These are phyloP conservation scores for Hemiscyllium ocellatum DNA, from an alignment of 2,113 vertebrate genomes.

Conservation along the genomic window DNA sequence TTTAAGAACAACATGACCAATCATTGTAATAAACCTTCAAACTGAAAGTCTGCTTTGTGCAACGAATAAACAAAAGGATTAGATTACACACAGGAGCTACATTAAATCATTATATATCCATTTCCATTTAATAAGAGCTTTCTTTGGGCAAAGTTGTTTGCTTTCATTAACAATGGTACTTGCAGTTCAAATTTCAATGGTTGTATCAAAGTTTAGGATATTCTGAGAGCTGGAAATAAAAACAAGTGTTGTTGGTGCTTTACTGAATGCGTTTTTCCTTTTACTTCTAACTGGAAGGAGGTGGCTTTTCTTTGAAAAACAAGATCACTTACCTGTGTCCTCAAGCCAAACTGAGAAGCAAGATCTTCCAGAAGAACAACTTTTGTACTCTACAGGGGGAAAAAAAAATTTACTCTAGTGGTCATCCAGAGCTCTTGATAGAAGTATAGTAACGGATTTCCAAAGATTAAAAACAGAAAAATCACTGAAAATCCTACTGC, in stretches of 20 bases:
- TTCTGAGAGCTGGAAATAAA: not conserved
- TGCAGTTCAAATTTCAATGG: not conserved
- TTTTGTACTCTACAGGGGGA: conserved; percentile 68
- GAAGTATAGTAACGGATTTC: not conserved
- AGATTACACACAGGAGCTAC: not conserved
- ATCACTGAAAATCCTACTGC: not conserved
- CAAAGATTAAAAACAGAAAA: not conserved
- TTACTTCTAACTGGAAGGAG: not conserved
- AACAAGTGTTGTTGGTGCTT: too few species aligned
- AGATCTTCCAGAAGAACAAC: conserved; percentile 90
- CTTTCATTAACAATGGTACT: not conserved
- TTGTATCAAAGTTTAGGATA: not conserved
- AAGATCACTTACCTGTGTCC: conserved; percentile 70
- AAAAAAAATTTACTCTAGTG: conserved; percentile 34
- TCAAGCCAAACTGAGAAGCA: conserved; percentile 82
- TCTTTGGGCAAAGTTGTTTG: not conserved
- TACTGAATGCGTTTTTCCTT: not conserved
- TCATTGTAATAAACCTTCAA: not conserved
- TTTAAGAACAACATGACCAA: not conserved
- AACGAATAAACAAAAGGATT: not conserved
- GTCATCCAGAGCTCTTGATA: not conserved
- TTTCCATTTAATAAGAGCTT: not conserved
- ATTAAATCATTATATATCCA: not conserved
- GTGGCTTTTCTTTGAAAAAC: not conserved
- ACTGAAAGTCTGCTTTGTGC: not conserved